Percentiles rank a stretch among this genome's conserved stretches.
These are phyloP conservation scores for Zaprionus nigranus DNA, from an alignment of 1,140 invertebrate species.

Conservation along the genomic window DNA sequence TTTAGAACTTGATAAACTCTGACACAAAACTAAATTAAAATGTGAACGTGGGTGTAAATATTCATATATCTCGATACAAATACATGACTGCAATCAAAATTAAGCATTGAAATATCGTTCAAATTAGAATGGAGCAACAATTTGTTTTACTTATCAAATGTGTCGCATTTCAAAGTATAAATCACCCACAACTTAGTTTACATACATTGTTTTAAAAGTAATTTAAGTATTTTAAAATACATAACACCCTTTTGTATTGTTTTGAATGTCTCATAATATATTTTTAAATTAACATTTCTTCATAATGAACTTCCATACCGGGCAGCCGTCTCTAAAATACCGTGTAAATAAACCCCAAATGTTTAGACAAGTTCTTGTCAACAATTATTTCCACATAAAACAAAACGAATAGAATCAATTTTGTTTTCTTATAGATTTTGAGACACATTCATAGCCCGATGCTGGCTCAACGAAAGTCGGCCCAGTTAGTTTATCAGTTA, in stretches of 20 bases:
- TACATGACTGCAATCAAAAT: neutral
- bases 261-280: neutral
- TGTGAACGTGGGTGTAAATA: neutral
- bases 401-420: constrained; percentile 55
- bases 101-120: neutral
- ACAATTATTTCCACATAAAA: neutral
- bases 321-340: neutral
- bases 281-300: neutral
- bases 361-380: neutral
- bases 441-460: constrained; percentile 52
- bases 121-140: neutral
- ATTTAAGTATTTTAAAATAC: neutral
- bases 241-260: neutral
- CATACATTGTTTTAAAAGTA: neutral
- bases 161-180: neutral
- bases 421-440: constrained; percentile 74
- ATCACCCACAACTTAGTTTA: neutral
- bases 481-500: constrained; percentile 58
- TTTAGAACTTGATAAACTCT: constrained; percentile 5
- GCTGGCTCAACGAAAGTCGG: constrained; percentile 59
- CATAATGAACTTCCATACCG: neutral
- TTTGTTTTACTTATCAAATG: neutral
- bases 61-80: neutral
- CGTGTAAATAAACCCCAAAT: constrained; percentile 34
- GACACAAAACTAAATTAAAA: constrained; percentile 1